phyloP scores from a whole-genome alignment of 2,113 vertebrate species.

The Pachycephala philippinensis region DNA sequence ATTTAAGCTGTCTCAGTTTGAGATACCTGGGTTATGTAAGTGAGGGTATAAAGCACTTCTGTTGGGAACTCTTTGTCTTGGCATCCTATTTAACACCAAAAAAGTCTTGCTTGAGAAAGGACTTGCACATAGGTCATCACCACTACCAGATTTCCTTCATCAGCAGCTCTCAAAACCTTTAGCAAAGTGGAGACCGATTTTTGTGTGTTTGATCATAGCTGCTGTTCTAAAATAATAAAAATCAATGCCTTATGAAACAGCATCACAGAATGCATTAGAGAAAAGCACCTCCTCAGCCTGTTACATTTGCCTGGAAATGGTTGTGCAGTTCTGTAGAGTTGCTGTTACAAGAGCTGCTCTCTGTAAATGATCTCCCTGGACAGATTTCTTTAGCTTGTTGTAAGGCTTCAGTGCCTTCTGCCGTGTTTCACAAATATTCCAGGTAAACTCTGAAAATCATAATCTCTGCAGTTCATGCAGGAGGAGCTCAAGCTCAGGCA shows the following conservation, averaged over 20 bases:
- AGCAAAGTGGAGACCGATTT: neutral
- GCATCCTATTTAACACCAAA: neutral
- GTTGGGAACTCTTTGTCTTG: neutral
- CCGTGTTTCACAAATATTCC: neutral
- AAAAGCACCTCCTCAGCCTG: neutral
- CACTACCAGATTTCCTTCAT: neutral
- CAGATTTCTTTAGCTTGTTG: neutral
- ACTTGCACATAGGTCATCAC: neutral
- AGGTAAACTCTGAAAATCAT: neutral
- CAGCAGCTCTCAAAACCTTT: neutral
- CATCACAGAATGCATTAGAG: neutral
- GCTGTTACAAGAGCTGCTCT: neutral
- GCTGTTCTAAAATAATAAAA: conserved; percentile 13
- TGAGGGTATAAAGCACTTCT: neutral
- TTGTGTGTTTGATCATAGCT: neutral
- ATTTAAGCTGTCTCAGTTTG: neutral
- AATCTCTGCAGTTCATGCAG: neutral
- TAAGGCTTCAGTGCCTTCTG: neutral
- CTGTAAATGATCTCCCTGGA: neutral
- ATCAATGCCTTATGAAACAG: conserved; percentile 21
- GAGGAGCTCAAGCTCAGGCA: neutral
- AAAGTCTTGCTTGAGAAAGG: neutral
- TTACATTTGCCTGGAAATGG: neutral
- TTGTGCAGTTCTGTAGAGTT: neutral
- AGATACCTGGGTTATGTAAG: neutral